These are phyloP conservation scores for Drosophila bunnanda DNA, from an alignment of 2,888 invertebrate species.

Conservation along the genomic window DNA sequence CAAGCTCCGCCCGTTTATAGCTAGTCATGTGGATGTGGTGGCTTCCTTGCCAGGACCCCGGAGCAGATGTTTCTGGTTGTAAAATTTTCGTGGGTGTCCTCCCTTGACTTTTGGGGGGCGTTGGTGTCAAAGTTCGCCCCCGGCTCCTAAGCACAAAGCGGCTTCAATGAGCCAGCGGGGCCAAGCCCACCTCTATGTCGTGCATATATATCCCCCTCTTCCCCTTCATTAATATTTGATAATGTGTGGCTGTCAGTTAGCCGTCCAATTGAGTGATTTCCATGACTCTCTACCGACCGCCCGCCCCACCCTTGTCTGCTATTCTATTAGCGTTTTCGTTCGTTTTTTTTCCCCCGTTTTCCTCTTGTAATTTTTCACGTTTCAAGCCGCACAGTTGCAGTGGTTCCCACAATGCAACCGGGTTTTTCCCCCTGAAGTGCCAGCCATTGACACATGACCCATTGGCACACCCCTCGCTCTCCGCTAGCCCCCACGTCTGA, in stretches of 20 bases:
- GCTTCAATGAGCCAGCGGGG: conserved; percentile 61
- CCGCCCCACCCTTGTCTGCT: conserved; percentile 1
- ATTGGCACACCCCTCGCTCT: not conserved
- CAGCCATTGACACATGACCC: conserved; percentile 47
- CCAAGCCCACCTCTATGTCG: conserved; percentile 32
- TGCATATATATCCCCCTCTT: not conserved
- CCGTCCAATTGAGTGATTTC: conserved; percentile 76
- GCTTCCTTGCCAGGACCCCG: conserved; percentile 10
- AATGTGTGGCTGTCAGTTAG: conserved; percentile 77
- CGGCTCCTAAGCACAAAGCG: conserved; percentile 58
- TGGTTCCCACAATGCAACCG: conserved; percentile 60
- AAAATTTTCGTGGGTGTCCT: conserved; percentile 39
- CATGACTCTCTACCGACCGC: conserved; percentile 19
- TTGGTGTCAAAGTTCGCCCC: conserved; percentile 69
- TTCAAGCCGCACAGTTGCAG: conserved; percentile 61
- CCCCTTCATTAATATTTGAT: conserved; percentile 69
- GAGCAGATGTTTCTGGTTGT: conserved; percentile 61
- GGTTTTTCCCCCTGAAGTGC: conserved; percentile 18
- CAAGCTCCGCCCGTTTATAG: conserved; percentile 53
- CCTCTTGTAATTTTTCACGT: conserved; percentile 58
- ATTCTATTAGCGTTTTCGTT: conserved; percentile 30
- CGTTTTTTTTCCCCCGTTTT: conserved; percentile 19
- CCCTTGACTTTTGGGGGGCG: conserved; percentile 60
- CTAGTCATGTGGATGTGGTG: conserved; percentile 61
- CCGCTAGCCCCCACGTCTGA: not conserved